Evolutionary conservation across 2,797 vertebrate species (phyloP).

Genomic region (Anisognathus igniventris): DNA sequence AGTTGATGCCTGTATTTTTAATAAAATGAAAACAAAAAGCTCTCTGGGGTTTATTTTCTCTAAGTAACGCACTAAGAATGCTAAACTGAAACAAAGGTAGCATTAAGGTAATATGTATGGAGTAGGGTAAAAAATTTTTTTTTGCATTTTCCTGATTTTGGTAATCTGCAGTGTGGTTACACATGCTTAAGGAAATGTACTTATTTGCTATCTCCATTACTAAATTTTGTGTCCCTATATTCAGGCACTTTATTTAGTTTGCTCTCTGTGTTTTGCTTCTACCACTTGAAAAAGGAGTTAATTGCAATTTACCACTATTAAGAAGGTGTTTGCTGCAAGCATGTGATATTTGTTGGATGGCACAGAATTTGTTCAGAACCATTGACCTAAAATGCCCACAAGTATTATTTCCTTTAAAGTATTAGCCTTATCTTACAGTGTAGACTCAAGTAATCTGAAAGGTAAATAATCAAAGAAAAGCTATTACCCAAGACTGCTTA

Average conservation of each 20-base stretch:
- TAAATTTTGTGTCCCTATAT: not conserved
- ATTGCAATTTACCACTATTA: not conserved
- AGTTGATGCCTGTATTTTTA: not conserved
- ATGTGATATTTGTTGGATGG: constrained; percentile 6
- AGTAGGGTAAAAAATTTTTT: not conserved
- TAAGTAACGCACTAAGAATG: not conserved
- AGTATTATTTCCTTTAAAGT: constrained; percentile 29
- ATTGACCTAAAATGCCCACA: constrained; percentile 8
- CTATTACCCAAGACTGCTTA: constrained; percentile 22
- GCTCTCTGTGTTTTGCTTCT: not conserved
- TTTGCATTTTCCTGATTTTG: not conserved
- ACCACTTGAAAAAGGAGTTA: not conserved
- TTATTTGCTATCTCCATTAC: not conserved
- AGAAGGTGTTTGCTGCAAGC: not conserved
- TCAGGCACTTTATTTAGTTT: not conserved
- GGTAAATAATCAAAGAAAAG: constrained; percentile 49
- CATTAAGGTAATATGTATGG: not conserved
- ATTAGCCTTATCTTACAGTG: constrained; percentile 15
- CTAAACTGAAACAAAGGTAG: not conserved
- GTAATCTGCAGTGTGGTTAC: not conserved
- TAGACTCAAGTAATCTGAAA: constrained; percentile 37
- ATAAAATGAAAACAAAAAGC: not conserved
- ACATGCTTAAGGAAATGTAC: not conserved
- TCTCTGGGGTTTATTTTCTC: not conserved
- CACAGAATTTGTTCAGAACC: not conserved